phyloP scores from a whole-genome alignment of 1,140 invertebrate genomes.

The Sweltsa coloradensis region DNA sequence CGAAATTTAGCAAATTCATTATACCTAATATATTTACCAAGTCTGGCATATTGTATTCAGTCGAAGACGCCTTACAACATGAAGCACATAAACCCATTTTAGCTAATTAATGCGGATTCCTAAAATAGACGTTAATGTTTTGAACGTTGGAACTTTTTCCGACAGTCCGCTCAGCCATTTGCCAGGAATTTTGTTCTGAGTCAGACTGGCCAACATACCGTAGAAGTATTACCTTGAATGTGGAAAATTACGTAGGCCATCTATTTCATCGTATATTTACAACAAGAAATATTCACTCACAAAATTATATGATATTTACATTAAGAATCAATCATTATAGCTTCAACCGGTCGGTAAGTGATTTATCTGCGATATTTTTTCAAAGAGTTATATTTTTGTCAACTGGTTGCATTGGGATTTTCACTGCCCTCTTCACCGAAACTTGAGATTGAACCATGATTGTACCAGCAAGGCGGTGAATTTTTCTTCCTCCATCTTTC shows the following conservation, averaged over 20 bases:
- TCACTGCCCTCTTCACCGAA: background rate
- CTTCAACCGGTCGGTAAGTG: slow-evolving; percentile 7
- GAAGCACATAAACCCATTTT: slow-evolving; percentile 1
- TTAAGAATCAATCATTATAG: too few relatives aligned
- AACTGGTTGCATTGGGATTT: background rate
- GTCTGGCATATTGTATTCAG: background rate
- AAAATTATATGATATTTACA: too few relatives aligned
- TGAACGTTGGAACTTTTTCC: too few relatives aligned
- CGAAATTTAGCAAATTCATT: background rate
- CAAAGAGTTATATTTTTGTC: background rate
- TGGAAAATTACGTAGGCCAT: background rate
- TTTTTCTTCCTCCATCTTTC: background rate
- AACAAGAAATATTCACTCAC: too few relatives aligned
- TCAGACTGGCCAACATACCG: background rate
- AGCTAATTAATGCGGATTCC: background rate
- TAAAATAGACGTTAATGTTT: too few relatives aligned
- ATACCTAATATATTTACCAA: background rate
- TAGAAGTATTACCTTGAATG: background rate
- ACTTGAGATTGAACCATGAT: background rate
- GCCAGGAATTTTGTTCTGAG: background rate
- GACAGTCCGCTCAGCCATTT: too few relatives aligned
- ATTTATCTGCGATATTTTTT: background rate
- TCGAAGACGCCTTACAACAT: background rate
- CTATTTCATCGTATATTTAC: slow-evolving; percentile 11
- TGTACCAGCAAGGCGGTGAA: background rate